Base-by-base conservation (phyloP, 2,797 vertebrate genomes). In the Percopsis omiscomaycus region DNA sequence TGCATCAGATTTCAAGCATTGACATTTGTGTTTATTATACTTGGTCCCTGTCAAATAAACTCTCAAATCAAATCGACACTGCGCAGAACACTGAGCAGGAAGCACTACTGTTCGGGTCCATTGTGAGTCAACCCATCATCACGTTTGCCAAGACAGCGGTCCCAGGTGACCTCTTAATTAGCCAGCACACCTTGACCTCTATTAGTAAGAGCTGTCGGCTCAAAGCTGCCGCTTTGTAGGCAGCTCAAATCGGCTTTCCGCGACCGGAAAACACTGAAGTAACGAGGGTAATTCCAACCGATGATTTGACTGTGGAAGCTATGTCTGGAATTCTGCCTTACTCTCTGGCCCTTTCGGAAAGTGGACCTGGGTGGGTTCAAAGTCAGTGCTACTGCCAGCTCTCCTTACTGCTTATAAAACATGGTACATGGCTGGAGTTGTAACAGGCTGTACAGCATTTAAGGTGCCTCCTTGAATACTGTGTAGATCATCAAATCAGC, bases 231-330 rank as follows among this genome's bases (percentile, higher is more conserved):
- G 44, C 61, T 81, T 74, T 73, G 58, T 71, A 53, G 13, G 62
- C 37, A 29, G 4, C 28, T 46, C 73, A 81, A 59, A 79, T 85
- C 62, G 0, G 64, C 55, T 84, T 69, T 71, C 32, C 16, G 14
- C 16, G 13, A 27, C 6, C 1, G 49, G 67, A 66, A 80, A 87
- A 69, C 29, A 16, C 1, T 46, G 52, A 59, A 45, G 53, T 67
- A 22, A 69, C 51, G 53, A 61, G 57, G 53, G 48, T 52, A 51
- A 64, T 14, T 42, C 29, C 9, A 42, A 8, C 2, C 12, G 59
- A 77, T 61, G 58, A 22, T 68, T 42, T 59, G 5, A 28, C 47
- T 6, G 59, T 62, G 73, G 73, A 83, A 85, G 82, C 49, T 69
- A 82, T 80, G 58, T 27, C 6, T 57, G 71, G 54, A 83, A 77